Conservation (phyloP, 2,888 invertebrate species). For the Nomada fabriciana region DNA sequence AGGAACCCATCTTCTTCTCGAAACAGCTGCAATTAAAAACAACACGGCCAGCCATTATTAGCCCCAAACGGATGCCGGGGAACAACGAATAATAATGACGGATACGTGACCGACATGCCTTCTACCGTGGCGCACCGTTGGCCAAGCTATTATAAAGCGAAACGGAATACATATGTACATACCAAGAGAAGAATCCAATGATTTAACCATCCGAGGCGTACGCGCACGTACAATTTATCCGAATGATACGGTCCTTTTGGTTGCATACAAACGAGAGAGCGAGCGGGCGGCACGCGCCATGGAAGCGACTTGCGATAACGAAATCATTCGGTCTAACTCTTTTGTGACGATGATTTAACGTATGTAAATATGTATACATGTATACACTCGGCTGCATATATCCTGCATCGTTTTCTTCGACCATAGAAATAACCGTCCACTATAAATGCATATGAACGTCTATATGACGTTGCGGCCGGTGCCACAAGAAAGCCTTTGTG, state of each 20-base stretch:
- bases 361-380: background rate
- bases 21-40: slow-evolving; percentile 33
- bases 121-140: slow-evolving; percentile 13
- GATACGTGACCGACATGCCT: slow-evolving; percentile 62
- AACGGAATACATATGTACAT: slow-evolving; percentile 24
- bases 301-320: slow-evolving; percentile 43
- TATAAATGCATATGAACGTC: slow-evolving; percentile 31
- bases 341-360: slow-evolving; percentile 20
- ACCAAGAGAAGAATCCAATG: slow-evolving; percentile 44
- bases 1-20: background rate
- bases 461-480: background rate
- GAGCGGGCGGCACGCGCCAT: slow-evolving; percentile 56
- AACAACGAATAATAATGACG: slow-evolving; percentile 57
- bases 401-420: background rate
- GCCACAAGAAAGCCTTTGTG: background rate
- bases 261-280: slow-evolving; percentile 59
- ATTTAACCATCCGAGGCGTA: slow-evolving; percentile 56
- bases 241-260: slow-evolving; percentile 61
- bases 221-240: slow-evolving; percentile 63
- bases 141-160: slow-evolving; percentile 39
- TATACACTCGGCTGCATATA: background rate
- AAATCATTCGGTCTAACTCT: slow-evolving; percentile 19
- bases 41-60: slow-evolving; percentile 28
- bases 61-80: slow-evolving; percentile 5
- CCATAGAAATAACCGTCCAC: slow-evolving; percentile 12